These are phyloP conservation scores for Mactromeris polynyma DNA, from an alignment of 2,888 invertebrate genomes.

Conservation along the genomic window DNA sequence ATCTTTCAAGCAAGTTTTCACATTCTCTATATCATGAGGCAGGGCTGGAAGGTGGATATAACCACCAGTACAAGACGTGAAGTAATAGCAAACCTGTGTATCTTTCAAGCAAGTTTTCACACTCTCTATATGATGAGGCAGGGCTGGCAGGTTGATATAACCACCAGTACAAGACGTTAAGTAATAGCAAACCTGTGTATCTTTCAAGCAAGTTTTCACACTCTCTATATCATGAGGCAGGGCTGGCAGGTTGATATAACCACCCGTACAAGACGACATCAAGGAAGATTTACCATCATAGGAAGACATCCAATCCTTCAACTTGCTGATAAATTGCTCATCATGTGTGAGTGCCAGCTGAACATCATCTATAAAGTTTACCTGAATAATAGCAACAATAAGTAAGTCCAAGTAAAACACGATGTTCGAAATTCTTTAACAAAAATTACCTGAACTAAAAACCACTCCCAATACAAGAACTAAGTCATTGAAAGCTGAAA, in stretches of 20 bases:
- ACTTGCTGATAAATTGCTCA: not conserved
- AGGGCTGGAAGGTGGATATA: too few species aligned
- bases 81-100: too few species aligned
- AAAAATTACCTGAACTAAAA: too few species aligned
- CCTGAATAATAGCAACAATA: not conserved
- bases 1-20: too few species aligned
- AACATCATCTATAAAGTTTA: not conserved
- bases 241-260: conserved; percentile 67
- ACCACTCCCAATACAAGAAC: too few species aligned
- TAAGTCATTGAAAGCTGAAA: too few species aligned
- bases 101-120: too few species aligned
- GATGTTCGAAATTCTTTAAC: too few species aligned
- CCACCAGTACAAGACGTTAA: not conserved
- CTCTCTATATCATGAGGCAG: conserved; percentile 48
- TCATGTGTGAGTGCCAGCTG: not conserved
- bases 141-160: too few species aligned
- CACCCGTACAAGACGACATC: conserved; percentile 42
- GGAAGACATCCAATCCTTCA: conserved; percentile 33
- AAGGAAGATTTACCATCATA: not conserved
- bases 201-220: conserved; percentile 39
- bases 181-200: conserved; percentile 30
- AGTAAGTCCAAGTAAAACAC: not conserved
- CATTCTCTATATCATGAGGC: too few species aligned
- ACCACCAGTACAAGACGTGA: too few species aligned
- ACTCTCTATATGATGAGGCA: too few species aligned